Base-by-base conservation (phyloP, 1,140 invertebrate genomes). In the Rhynchophorus ferrugineus region DNA sequence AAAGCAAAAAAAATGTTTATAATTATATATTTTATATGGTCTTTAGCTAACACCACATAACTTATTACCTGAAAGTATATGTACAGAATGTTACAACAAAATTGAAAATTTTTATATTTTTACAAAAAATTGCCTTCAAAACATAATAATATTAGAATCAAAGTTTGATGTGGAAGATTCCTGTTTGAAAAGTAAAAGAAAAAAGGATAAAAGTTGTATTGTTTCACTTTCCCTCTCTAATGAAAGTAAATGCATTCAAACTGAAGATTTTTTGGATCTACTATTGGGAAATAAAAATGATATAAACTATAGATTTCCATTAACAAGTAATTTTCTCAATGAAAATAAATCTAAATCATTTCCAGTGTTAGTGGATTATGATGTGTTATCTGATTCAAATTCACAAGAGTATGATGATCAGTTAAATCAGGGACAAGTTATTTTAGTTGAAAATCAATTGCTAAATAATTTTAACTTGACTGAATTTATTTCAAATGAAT, bases 41-140 rank as follows among this genome's bases (percentile, higher is more conserved):
- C 2, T 5, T 16, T 16, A 37, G 13, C 13, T n/a, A n/a, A 7
- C n/a, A 37, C n/a, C n/a, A 35, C 57, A 67, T 50, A 66, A 57
- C 20, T 54, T 65, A 2, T 54, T 69, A n/a, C 67, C 67, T 11
- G 64, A 69, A 29, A 66, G 65, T 13, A 61, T 69, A 24, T 69
- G 67, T 51, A 41, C 47, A 36, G 56, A 63, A 46, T 69, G 67
- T 39, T 50, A 53, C 6, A 59, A 63, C 18, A 63, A 54, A 29
- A 60, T 69, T 9, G 57, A 63, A 36, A 62, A 59, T 35, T 69
- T 68, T 51, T 68, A 66, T 49, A 44, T 36, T 20, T 69, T 69
- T 48, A 61, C 62, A 24, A 68, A 69, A 50, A 64, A 61, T 21
- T 63, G 63, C 22, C 42, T 69, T 7, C 61, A 69, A 51, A 69